Percentiles rank a stretch among this genome's conserved stretches.
phyloP scores from a whole-genome alignment of 2,797 vertebrate species.

The Leuciscus waleckii region DNA sequence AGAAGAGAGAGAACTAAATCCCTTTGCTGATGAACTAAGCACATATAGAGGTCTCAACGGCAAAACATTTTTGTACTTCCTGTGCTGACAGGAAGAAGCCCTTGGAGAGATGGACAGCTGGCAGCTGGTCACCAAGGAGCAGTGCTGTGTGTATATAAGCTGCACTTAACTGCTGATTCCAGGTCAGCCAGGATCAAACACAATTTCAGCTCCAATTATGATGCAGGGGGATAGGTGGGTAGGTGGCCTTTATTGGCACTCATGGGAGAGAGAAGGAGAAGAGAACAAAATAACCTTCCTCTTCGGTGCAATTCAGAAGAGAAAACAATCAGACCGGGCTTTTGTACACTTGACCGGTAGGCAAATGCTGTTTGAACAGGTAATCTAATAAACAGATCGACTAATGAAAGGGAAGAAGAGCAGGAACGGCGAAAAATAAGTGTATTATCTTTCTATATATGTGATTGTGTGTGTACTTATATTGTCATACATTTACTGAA shows the following conservation, averaged over 20 bases:
- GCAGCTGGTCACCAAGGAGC: conserved; percentile 37
- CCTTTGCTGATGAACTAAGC: conserved; percentile 27
- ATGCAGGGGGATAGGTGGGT: conserved; percentile 64
- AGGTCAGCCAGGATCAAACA: conserved; percentile 62
- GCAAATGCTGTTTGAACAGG: conserved; percentile 21
- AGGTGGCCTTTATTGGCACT: conserved; percentile 57
- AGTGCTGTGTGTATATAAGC: conserved; percentile 44
- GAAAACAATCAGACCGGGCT: conserved; percentile 36
- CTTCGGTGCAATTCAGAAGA: conserved; percentile 35
- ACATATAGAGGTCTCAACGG: conserved; percentile 17
- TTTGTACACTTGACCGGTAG: conserved; percentile 31
- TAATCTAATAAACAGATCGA: conserved; percentile 15
- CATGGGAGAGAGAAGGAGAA: conserved; percentile 33
- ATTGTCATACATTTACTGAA: not conserved
- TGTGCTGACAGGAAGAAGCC: conserved; percentile 51
- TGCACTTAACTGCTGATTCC: conserved; percentile 55
- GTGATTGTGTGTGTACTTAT: not conserved
- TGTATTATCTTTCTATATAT: not conserved
- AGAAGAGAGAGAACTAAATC: conserved; percentile 4
- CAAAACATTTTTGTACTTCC: conserved; percentile 35
- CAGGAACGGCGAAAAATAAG: not conserved
- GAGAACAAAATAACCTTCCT: conserved; percentile 12
- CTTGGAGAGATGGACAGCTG: conserved; percentile 49
- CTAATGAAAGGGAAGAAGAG: not conserved
- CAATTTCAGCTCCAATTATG: conserved; percentile 66